phyloP scores from a whole-genome alignment of 92 coral and sea anemone species.

The Heliopora coerulea region DNA sequence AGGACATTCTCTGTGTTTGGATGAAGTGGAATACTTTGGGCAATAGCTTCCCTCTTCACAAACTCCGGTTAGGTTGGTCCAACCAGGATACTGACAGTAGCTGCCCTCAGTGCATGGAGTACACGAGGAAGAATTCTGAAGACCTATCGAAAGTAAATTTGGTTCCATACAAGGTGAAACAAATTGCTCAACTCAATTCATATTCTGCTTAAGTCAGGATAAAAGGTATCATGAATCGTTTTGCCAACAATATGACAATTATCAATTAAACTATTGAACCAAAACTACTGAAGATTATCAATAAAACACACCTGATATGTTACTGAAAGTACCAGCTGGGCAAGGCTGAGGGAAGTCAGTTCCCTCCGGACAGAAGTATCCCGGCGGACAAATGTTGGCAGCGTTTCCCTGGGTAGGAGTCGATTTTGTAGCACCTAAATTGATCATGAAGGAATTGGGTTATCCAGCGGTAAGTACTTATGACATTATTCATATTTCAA shows the following conservation, averaged over 20 bases:
- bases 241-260: no score
- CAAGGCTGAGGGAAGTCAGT: constrained; percentile 75
- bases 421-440: constrained; percentile 78
- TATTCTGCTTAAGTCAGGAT: no score
- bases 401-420: constrained; percentile 80
- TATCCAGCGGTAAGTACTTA: no score
- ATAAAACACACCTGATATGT: constrained; percentile 58
- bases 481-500: no score
- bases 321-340: constrained; percentile 91
- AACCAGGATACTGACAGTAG: constrained; percentile 72
- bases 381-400: constrained; percentile 78
- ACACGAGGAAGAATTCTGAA: constrained; percentile 78
- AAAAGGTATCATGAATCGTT: no score
- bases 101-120: constrained; percentile 84
- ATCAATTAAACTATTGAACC: no score
- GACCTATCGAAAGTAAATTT: constrained; percentile 47
- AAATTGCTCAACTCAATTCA: no score
- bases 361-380: constrained; percentile 75
- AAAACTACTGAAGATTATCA: no score
- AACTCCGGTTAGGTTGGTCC: constrained; percentile 72
- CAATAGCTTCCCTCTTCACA: constrained; percentile 88
- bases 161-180: no score
- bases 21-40: constrained; percentile 56
- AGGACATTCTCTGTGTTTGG: constrained; percentile 65
- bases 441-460: not conserved